A percentile compares a stretch with the other conserved stretches of the same genome.
Conservation (phyloP, 1,140 invertebrate species). For the Dufourea novaeangliae region DNA sequence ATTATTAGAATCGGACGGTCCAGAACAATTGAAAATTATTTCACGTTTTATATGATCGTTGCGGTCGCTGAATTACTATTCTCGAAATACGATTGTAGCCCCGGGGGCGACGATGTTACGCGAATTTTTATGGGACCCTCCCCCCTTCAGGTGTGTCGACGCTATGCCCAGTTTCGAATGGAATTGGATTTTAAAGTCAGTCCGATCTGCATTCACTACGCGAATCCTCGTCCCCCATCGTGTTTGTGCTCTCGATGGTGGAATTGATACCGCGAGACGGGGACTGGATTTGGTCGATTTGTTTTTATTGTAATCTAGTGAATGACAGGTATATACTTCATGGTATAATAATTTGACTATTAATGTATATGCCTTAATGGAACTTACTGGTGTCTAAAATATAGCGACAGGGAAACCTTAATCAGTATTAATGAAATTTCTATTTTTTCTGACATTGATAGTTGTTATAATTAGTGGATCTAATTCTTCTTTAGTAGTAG, state of each 20-base stretch:
- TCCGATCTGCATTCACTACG: constrained; percentile 15
- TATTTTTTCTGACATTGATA: too few species aligned
- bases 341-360: too few species aligned
- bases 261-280: not conserved
- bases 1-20: not conserved
- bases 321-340: not conserved
- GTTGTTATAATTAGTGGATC: too few species aligned
- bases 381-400: too few species aligned
- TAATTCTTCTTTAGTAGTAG: too few species aligned
- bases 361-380: too few species aligned
- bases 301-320: not conserved
- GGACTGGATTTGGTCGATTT: not conserved
- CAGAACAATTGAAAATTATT: constrained; percentile 30
- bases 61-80: constrained; percentile 30
- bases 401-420: too few species aligned
- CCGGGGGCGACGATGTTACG: constrained; percentile 17
- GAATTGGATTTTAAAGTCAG: constrained; percentile 9
- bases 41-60: constrained; percentile 32
- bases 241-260: not conserved
- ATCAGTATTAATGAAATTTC: too few species aligned
- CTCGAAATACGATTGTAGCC: constrained; percentile 40
- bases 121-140: constrained; percentile 38
- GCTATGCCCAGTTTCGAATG: not conserved
- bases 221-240: not conserved
- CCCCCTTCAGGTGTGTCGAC: not conserved